A percentile compares a stretch with the other conserved stretches of the same genome.
Conservation (phyloP, 2,113 vertebrate species). For the Tachycineta bicolor region DNA sequence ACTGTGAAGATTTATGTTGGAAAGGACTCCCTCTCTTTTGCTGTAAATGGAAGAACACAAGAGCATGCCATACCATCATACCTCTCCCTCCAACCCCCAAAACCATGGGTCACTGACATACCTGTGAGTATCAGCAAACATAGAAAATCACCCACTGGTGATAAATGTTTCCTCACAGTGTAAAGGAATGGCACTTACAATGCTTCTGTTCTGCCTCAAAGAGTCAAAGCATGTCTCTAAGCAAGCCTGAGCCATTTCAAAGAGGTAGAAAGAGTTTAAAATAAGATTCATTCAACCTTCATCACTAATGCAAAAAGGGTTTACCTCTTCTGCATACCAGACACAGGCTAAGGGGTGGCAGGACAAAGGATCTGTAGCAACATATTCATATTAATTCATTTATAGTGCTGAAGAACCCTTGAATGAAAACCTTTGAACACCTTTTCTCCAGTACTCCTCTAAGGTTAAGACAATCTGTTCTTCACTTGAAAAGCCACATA, state of each 20-base stretch:
- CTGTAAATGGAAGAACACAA: background rate
- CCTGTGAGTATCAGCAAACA: background rate
- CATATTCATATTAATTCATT: background rate
- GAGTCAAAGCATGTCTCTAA: background rate
- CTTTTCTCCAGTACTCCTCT: background rate
- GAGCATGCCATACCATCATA: background rate
- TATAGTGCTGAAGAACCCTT: background rate
- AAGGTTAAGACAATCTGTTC: background rate
- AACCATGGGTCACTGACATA: background rate
- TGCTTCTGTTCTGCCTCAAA: background rate
- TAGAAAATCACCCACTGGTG: background rate
- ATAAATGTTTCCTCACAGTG: background rate
- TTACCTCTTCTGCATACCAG: background rate
- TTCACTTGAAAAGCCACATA: background rate
- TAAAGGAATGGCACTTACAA: background rate
- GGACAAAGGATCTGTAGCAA: background rate
- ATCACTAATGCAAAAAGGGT: background rate
- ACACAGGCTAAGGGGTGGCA: background rate
- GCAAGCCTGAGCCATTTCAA: background rate
- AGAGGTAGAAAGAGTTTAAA: background rate
- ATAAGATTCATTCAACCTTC: background rate
- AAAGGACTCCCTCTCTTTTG: background rate
- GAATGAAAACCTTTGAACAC: background rate
- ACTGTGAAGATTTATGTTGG: background rate
- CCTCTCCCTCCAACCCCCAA: background rate